Conservation (phyloP, 2,888 invertebrate species). For the Sicus ferrugineus region DNA sequence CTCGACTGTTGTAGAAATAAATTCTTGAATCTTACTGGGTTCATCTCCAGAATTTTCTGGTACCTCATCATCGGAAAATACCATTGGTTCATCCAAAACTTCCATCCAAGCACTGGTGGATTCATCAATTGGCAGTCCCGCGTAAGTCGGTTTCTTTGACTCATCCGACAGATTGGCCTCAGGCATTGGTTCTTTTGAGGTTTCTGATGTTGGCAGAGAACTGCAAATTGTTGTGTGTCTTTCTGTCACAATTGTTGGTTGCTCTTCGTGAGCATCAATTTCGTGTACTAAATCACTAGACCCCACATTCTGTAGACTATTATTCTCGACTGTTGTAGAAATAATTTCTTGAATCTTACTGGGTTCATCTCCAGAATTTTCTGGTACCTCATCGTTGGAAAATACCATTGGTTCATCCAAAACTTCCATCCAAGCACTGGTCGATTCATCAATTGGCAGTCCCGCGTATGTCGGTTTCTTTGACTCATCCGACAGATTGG, state of each 20-base stretch:
- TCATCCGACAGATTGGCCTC: constrained; percentile 3
- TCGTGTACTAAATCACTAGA: background rate
- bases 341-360: constrained; percentile 1
- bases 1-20: constrained; percentile 1
- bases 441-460: constrained; percentile 56
- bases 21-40: background rate
- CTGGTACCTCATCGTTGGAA: constrained; percentile 61
- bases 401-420: constrained; percentile 61
- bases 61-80: constrained; percentile 56
- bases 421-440: constrained; percentile 57
- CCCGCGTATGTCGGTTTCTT: constrained; percentile 52
- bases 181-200: no score
- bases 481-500: constrained; percentile 21
- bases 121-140: constrained; percentile 54
- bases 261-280: constrained; percentile 34
- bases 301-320: no score
- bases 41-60: background rate
- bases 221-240: no score
- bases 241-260: constrained; percentile 38
- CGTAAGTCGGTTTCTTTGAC: constrained; percentile 43
- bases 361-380: constrained; percentile 31
- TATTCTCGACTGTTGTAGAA: background rate
- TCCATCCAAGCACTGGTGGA: constrained; percentile 54
- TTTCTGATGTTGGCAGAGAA: no score
- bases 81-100: constrained; percentile 57